A percentile compares a stretch with the other conserved stretches of the same genome.
Conservation (phyloP, 53 echinoderm and acorn worm genomes). For the Pentamera pediparva region DNA sequence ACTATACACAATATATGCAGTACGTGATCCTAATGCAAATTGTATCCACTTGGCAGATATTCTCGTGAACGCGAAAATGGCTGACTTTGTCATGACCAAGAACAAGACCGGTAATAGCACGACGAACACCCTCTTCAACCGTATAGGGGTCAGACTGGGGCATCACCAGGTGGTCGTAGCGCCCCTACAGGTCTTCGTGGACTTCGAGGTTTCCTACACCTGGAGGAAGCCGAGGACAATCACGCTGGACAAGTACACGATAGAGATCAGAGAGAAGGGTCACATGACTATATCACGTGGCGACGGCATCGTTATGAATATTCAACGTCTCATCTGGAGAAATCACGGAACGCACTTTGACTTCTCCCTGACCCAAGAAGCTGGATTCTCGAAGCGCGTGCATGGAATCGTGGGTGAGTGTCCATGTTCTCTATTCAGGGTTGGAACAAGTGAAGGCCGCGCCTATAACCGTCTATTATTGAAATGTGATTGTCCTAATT, state of each 20-base stretch:
- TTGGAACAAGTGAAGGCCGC: too few species aligned
- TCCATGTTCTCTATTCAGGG: not conserved
- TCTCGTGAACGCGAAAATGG: slow-evolving; percentile 17
- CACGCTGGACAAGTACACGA: not conserved
- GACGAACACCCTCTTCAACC: not conserved
- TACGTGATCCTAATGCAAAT: too few species aligned
- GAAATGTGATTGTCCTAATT: too few species aligned
- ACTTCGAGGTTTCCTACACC: not conserved
- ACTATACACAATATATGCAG: too few species aligned
- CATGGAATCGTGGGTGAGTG: slow-evolving; percentile 72
- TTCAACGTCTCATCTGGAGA: slow-evolving; percentile 13
- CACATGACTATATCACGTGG: slow-evolving; percentile 7
- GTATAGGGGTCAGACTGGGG: slow-evolving; percentile 3
- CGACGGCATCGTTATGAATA: not conserved
- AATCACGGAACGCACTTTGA: slow-evolving; percentile 39
- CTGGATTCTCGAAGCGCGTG: slow-evolving; percentile 57
- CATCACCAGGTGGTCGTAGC: not conserved
- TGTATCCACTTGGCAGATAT: not conserved
- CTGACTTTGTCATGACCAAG: not conserved
- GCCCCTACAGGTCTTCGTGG: not conserved
- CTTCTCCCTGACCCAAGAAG: slow-evolving; percentile 53
- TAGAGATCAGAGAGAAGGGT: not conserved
- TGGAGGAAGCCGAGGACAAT: not conserved
- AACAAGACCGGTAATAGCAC: not conserved
- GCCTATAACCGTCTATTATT: too few species aligned